Evolutionary conservation across 1,140 invertebrate genomes (phyloP).

Genomic region (Sycophaga agraensis): DNA sequence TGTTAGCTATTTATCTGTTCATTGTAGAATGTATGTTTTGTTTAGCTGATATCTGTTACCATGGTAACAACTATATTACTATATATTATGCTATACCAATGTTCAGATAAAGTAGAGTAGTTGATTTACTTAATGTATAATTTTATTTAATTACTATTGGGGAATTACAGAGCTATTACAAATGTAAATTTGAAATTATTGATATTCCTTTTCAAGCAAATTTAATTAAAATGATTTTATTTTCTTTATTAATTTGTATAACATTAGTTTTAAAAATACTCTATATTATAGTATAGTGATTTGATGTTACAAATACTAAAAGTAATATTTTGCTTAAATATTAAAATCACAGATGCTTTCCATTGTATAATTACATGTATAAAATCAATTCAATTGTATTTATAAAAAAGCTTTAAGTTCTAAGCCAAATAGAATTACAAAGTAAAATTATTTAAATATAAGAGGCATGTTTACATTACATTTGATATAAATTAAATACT

Average conservation of each 20-base stretch:
- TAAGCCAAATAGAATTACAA: not conserved
- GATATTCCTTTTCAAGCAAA: not conserved
- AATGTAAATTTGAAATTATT: not conserved
- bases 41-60: conserved; percentile 16
- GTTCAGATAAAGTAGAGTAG: too few relatives aligned
- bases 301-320: not conserved
- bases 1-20: too few relatives aligned
- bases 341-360: conserved; percentile 18
- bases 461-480: too few relatives aligned
- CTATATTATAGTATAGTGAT: not conserved
- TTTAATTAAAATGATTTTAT: not conserved
- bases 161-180: not conserved
- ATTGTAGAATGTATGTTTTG: not conserved
- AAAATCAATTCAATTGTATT: not conserved
- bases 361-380: not conserved
- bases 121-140: too few relatives aligned
- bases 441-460: too few relatives aligned
- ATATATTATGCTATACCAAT: not conserved
- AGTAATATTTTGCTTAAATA: conserved; percentile 5
- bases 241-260: too few relatives aligned
- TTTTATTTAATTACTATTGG: not conserved
- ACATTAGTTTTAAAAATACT: too few relatives aligned
- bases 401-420: not conserved
- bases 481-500: not conserved
- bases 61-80: conserved; percentile 18